Evolutionary conservation across 35 echinoderm and acorn worm genomes (phyloP).

Genomic region (Nesometra sesokonis): DNA sequence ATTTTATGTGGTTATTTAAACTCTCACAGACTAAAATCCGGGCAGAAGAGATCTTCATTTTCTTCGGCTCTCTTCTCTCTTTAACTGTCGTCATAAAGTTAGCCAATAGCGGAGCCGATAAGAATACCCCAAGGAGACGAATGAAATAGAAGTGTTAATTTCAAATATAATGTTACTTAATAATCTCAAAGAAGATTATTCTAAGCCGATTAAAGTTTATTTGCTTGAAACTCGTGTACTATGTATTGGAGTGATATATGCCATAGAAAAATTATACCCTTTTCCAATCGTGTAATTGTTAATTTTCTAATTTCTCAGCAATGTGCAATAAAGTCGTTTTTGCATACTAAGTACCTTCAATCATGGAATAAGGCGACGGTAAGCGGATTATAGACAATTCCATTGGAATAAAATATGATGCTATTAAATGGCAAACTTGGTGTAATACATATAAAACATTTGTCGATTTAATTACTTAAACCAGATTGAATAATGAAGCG

Average conservation of each 20-base stretch:
- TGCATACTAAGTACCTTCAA: neutral
- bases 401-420: neutral
- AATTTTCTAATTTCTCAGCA: neutral
- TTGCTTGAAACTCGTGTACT: neutral
- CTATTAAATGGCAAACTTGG: neutral
- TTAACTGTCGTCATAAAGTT: neutral
- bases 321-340: neutral
- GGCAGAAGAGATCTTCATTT: too few relatives aligned
- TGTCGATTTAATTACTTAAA: neutral
- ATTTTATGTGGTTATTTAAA: too few relatives aligned
- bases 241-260: neutral
- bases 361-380: neutral
- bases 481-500: neutral
- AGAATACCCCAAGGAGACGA: neutral
- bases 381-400: neutral
- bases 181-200: neutral
- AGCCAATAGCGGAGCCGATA: neutral
- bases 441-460: constrained; percentile 1
- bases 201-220: neutral
- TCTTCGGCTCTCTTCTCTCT: neutral
- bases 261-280: neutral
- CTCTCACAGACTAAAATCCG: too few relatives aligned
- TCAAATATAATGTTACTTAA: neutral
- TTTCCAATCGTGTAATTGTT: neutral
- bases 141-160: neutral